A percentile compares a stretch with the other conserved stretches of the same genome.
phyloP scores from a whole-genome alignment of 23 tunicate genomes.

The Ascidia mentula region DNA sequence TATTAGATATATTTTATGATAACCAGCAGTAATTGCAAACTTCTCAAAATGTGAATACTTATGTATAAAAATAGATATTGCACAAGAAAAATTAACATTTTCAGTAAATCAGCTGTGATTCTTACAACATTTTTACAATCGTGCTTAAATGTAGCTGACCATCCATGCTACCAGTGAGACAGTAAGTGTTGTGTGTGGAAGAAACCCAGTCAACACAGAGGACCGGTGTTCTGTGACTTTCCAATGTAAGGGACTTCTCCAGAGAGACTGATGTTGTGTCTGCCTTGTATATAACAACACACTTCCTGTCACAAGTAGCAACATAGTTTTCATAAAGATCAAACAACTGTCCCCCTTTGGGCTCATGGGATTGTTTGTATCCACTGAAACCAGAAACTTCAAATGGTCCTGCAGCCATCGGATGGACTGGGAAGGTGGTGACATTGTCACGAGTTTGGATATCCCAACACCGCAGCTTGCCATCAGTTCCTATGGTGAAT shows the following conservation, averaged over 20 bases:
- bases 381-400: conserved; percentile 66
- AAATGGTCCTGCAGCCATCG: conserved; percentile 52
- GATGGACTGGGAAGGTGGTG: conserved; percentile 40
- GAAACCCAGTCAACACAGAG: conserved; percentile 71
- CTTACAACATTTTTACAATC: background rate
- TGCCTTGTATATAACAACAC: conserved; percentile 33
- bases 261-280: background rate
- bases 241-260: conserved; percentile 34
- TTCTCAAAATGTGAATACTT: background rate
- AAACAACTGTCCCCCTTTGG: conserved; percentile 54
- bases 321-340: conserved; percentile 55
- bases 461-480: conserved; percentile 36
- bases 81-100: background rate
- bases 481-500: conserved; percentile 77
- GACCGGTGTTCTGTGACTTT: conserved; percentile 56
- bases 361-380: conserved; percentile 43
- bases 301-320: conserved; percentile 45
- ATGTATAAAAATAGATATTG: too few species aligned
- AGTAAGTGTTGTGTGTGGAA: conserved; percentile 36
- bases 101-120: too few species aligned
- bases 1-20: too few species aligned
- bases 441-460: conserved; percentile 1
- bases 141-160: conserved; percentile 25
- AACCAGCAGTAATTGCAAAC: too few species aligned
- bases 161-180: conserved; percentile 77